Conservation (phyloP, 2,888 invertebrate species). For the Scotopteryx bipunctaria region DNA sequence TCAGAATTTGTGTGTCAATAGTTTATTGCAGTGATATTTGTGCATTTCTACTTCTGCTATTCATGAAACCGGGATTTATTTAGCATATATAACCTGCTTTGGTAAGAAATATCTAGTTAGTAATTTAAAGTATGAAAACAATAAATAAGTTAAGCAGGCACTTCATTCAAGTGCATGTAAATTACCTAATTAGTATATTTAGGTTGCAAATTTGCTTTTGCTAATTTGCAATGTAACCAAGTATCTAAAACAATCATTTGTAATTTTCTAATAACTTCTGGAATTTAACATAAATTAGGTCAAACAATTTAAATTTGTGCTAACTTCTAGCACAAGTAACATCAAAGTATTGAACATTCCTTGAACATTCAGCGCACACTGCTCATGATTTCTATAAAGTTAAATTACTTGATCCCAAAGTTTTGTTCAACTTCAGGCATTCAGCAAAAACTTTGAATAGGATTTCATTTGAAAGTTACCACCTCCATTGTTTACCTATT, state of each 20-base stretch:
- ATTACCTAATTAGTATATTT: no score
- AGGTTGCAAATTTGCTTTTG: no score
- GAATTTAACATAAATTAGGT: not conserved
- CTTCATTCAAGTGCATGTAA: no score
- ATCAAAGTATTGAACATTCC: conserved; percentile 13
- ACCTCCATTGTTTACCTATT: conserved; percentile 67
- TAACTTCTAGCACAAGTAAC: not conserved
- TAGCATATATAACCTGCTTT: not conserved
- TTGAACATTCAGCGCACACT: conserved; percentile 28
- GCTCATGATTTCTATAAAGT: conserved; percentile 50
- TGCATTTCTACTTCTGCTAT: conserved; percentile 16
- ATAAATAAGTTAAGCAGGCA: no score
- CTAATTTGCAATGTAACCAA: no score
- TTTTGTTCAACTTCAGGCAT: conserved; percentile 54
- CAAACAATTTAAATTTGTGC: not conserved
- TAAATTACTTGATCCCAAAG: conserved; percentile 56
- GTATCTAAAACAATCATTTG: no score
- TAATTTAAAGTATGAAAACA: no score
- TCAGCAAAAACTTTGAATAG: conserved; percentile 64
- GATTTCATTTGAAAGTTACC: conserved; percentile 67
- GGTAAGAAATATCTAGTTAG: not conserved
- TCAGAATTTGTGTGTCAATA: conserved; percentile 6
- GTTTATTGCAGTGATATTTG: conserved; percentile 23
- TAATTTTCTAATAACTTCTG: no score
- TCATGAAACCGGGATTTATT: conserved; percentile 1